Conservation (phyloP, 2,113 vertebrate species). For the Leucoraja erinaceus region DNA sequence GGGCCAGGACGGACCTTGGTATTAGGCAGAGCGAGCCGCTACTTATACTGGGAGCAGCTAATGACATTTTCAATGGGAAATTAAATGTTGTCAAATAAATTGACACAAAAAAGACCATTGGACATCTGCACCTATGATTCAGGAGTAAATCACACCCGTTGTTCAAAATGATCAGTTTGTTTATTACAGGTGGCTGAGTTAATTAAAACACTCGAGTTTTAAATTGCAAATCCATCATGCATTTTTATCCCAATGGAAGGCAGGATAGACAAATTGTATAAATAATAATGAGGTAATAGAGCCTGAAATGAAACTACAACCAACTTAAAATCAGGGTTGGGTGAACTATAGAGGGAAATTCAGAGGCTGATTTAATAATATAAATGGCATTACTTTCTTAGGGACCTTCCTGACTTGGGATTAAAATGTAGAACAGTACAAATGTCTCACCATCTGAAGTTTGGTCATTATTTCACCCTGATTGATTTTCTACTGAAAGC, state of each 20-base stretch:
- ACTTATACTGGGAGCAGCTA: background rate
- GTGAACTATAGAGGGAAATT: background rate
- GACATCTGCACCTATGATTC: slow-evolving; percentile 19
- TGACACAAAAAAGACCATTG: background rate
- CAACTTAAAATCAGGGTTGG: slow-evolving; percentile 18
- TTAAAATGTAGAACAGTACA: slow-evolving; percentile 12
- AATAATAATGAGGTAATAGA: slow-evolving; percentile 13
- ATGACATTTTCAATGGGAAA: background rate
- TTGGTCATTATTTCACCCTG: background rate
- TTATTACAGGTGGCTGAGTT: background rate
- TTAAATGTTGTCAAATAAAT: slow-evolving; percentile 8
- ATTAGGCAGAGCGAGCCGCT: background rate
- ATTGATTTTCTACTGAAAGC: slow-evolving; percentile 22
- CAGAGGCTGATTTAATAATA: background rate
- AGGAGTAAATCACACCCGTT: background rate
- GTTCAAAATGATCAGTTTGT: slow-evolving; percentile 23
- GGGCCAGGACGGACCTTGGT: background rate
- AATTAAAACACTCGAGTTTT: slow-evolving; percentile 30
- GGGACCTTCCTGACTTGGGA: background rate
- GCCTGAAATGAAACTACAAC: slow-evolving; percentile 8
- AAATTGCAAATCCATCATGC: slow-evolving; percentile 22
- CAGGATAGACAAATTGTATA: background rate
- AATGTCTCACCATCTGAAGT: background rate
- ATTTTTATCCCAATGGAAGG: background rate
- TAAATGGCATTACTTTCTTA: slow-evolving; percentile 25